Percentiles rank a stretch among this genome's conserved stretches.
Conservation (phyloP, 2,113 vertebrate genomes). For the Anthoscopus minutus region DNA sequence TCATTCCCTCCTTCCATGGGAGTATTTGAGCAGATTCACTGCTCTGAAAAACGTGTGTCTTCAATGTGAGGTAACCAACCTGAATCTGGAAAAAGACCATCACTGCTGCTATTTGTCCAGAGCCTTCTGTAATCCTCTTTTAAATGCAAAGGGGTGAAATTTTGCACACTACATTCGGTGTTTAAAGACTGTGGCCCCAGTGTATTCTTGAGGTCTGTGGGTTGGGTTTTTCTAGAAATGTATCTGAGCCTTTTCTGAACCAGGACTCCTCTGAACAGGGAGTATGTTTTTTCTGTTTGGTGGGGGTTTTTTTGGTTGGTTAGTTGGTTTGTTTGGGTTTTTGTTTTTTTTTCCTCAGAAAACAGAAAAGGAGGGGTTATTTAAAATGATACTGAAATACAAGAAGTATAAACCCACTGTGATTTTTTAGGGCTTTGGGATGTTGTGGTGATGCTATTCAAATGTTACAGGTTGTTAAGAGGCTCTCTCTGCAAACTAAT, state of each 20-base stretch:
- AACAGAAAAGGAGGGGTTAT: not conserved
- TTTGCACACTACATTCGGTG: not conserved
- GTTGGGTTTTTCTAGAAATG: not conserved
- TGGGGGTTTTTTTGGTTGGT: too few species aligned
- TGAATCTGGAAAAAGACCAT: not conserved
- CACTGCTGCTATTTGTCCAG: not conserved
- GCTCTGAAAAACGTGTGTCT: not conserved
- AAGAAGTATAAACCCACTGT: not conserved
- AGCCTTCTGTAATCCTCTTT: not conserved
- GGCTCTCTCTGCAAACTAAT: not conserved
- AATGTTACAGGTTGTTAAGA: not conserved
- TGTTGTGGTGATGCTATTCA: not conserved
- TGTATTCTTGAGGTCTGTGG: not conserved
- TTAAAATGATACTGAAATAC: not conserved
- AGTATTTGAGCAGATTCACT: not conserved
- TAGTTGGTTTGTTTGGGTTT: too few species aligned
- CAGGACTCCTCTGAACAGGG: not conserved
- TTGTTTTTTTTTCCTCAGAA: not conserved
- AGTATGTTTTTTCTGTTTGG: not conserved
- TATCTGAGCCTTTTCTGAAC: not conserved
- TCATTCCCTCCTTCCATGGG: not conserved
- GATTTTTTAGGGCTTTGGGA: not conserved
- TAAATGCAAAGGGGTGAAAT: not conserved
- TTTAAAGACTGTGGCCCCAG: not conserved
- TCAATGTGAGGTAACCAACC: not conserved